Evolutionary conservation across 2,888 invertebrate species (phyloP), one percentile per base, ranked within the genome.

Genomic region (Spatulosminthurus flaviceps): DNA sequence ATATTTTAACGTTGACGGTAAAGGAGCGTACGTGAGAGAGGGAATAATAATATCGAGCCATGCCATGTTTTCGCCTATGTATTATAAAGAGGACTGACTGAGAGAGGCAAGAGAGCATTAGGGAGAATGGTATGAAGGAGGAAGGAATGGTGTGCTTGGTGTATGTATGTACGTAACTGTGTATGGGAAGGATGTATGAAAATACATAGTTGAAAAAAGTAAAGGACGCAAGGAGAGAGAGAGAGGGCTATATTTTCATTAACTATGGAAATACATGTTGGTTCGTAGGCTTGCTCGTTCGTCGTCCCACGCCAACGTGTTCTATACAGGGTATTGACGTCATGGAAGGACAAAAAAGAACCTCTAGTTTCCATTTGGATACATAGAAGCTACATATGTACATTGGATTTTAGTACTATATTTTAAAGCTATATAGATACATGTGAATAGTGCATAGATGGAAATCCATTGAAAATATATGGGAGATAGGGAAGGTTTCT

Each of bases 291-390:
- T 41, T 13, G 41, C 51, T 51, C 51, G 1, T 51, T 51, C 51
- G 51, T 60, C 75, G 64, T 60, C 75, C 75, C 75, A 76, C 75
- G 75, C 75, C 34, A 76, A 76, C 64, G 42, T 72, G 72, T 72
- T 75, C 75, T 75, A 79, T 67, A 71, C 79, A 81, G 82, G 81
- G 79, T 83, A 84, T 84, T 84, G 84, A 84, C 84, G 84, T 84
- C 84, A 84, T 82, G 81, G 83, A 84, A 84, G 84, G 84, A 84
- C 84, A 84, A 84, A 84, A 84, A 83, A 84, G 84, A 83, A 82
- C 82, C 83, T 82, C 82, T 22, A 64, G 9, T 19, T 64, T 60
- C 7, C 29, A 34, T 29, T 34, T 61, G 64, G 24, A 28, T 28
- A 42, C 19, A 7, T 70, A n/a, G 1, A n/a, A 9, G 11, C 13